These are phyloP conservation scores for Denticeps clupeoides DNA, from an alignment of 2,797 vertebrate species.

Conservation along the genomic window DNA sequence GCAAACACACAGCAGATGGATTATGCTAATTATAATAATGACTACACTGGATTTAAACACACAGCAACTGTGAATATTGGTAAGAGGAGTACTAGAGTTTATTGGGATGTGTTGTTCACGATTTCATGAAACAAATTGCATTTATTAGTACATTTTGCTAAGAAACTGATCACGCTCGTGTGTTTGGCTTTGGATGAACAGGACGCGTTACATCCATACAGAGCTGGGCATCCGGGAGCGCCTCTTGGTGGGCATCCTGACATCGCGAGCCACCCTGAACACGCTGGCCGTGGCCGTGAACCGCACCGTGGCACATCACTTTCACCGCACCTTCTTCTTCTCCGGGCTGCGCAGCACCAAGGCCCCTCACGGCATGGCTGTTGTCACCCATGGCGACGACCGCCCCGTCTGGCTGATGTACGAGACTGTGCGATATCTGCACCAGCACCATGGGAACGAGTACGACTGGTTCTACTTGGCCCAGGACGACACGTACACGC, in stretches of 20 bases:
- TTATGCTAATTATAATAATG: too few relatives aligned
- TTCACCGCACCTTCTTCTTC: conserved; percentile 84
- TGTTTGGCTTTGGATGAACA: conserved; percentile 32
- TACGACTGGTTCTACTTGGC: conserved; percentile 95
- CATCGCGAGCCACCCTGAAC: conserved; percentile 77
- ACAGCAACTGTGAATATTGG: too few relatives aligned
- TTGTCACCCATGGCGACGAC: conserved; percentile 85
- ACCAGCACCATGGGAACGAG: conserved; percentile 76
- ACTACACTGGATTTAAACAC: too few relatives aligned
- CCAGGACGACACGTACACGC: conserved; percentile 89
- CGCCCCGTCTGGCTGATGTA: conserved; percentile 96
- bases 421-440: conserved; percentile 81
- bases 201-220: conserved; percentile 93
- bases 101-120: too few relatives aligned
- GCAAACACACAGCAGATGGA: too few relatives aligned
- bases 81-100: too few relatives aligned
- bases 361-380: conserved; percentile 79
- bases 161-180: neutral
- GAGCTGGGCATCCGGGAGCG: conserved; percentile 89
- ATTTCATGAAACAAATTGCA: too few relatives aligned
- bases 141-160: too few relatives aligned
- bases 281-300: conserved; percentile 88
- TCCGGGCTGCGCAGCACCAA: conserved; percentile 79
- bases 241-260: conserved; percentile 82
- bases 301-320: conserved; percentile 84